These are phyloP conservation scores for Daphoenositta chrysoptera DNA, from an alignment of 2,113 vertebrate species.

Conservation along the genomic window DNA sequence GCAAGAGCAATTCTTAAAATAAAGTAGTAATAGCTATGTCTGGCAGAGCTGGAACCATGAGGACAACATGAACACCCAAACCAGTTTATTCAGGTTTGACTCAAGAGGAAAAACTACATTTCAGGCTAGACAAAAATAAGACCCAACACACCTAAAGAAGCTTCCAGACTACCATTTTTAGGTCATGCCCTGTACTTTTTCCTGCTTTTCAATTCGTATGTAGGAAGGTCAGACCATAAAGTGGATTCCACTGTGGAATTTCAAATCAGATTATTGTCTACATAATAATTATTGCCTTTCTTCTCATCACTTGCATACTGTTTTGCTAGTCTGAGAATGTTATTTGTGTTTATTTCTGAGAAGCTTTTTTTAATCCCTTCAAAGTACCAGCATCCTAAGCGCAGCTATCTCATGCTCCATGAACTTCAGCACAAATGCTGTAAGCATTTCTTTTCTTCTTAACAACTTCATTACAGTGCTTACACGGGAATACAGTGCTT, in stretches of 20 bases:
- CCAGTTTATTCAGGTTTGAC: neutral
- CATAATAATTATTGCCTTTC: neutral
- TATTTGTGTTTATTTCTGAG: neutral
- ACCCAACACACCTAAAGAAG: neutral
- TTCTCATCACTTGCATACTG: neutral
- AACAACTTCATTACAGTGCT: constrained; percentile 26
- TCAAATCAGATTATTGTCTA: neutral
- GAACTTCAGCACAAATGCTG: neutral
- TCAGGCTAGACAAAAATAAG: neutral
- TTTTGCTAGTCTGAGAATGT: neutral
- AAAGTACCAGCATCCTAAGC: neutral
- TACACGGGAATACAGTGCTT: neutral
- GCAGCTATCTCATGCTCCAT: neutral
- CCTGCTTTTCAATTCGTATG: neutral
- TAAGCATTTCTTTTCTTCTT: neutral
- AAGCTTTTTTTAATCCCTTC: neutral
- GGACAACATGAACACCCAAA: neutral
- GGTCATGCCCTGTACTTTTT: neutral
- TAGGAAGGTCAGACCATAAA: neutral
- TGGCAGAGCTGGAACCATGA: neutral
- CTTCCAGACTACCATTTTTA: neutral
- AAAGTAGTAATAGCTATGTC: neutral
- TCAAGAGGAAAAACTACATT: neutral
- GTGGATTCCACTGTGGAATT: neutral
- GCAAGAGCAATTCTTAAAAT: neutral